Percentiles rank a stretch among this genome's conserved stretches.
phyloP scores from a whole-genome alignment of 1,140 invertebrate genomes.

The Brachionus angularis region DNA sequence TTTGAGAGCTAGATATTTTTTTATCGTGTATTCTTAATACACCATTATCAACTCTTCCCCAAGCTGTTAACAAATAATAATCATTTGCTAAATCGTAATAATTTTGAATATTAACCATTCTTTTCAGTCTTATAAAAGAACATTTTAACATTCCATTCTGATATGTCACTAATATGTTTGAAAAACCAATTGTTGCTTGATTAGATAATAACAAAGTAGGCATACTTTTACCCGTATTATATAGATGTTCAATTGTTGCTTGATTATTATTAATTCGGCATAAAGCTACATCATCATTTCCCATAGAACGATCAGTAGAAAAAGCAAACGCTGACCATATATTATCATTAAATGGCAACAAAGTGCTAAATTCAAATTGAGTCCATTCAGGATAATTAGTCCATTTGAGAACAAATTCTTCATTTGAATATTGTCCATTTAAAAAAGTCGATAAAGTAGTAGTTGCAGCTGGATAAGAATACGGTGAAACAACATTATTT shows the following conservation, averaged over 20 bases:
- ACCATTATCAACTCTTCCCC: neutral
- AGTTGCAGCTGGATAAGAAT: neutral
- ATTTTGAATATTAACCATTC: neutral
- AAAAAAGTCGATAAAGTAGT: too few species aligned
- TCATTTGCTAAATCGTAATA: neutral
- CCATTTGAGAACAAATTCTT: neutral
- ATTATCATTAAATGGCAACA: neutral
- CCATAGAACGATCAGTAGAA: neutral
- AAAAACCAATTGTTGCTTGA: neutral
- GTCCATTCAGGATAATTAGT: neutral
- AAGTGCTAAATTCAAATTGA: neutral
- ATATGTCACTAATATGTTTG: neutral
- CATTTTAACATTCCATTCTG: neutral
- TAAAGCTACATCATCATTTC: neutral
- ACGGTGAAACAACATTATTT: neutral
- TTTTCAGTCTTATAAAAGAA: neutral
- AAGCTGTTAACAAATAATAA: neutral
- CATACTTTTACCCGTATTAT: neutral
- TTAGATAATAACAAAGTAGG: neutral
- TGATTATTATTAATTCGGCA: neutral
- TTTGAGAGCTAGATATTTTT: too few species aligned
- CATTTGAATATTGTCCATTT: neutral
- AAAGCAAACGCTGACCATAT: neutral
- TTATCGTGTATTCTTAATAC: too few species aligned
- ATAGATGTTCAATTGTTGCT: neutral